Conservation (phyloP, 2,113 vertebrate genomes). For the Eubucco bourcierii region DNA sequence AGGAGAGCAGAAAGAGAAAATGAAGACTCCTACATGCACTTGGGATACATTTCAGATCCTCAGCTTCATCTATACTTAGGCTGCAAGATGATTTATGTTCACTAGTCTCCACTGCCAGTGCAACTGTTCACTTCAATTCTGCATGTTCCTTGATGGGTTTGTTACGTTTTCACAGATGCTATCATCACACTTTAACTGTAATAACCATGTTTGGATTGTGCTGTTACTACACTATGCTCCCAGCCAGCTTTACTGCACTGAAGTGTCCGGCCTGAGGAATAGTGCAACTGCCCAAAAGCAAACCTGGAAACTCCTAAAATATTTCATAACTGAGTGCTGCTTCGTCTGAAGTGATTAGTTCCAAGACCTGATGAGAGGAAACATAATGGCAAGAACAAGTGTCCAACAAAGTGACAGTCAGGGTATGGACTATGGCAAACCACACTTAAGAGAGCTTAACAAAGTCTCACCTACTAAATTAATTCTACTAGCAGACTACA, state of each 20-base stretch:
- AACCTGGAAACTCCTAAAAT: not conserved
- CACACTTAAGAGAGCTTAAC: not conserved
- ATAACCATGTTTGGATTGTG: not conserved
- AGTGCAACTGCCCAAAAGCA: not conserved
- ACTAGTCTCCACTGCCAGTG: not conserved
- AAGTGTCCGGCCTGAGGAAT: not conserved
- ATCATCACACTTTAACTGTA: conserved; percentile 15
- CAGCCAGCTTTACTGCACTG: not conserved
- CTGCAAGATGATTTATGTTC: conserved; percentile 21
- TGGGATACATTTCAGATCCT: not conserved
- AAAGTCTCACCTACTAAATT: not conserved
- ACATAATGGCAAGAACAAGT: not conserved
- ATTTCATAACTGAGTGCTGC: not conserved
- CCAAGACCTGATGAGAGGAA: not conserved
- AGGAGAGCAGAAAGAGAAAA: conserved; percentile 19
- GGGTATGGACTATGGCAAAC: not conserved
- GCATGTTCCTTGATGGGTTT: not conserved
- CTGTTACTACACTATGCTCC: not conserved
- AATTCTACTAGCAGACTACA: not conserved
- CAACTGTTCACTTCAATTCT: conserved; percentile 43
- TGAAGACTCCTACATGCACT: not conserved
- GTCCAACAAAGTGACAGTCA: not conserved
- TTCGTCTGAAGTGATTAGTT: not conserved
- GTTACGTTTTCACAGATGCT: conserved; percentile 39
- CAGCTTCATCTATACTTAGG: conserved; percentile 7